Evolutionary conservation across 2,888 invertebrate genomes (phyloP).

Genomic region (Cryptocheilus praepositus): DNA sequence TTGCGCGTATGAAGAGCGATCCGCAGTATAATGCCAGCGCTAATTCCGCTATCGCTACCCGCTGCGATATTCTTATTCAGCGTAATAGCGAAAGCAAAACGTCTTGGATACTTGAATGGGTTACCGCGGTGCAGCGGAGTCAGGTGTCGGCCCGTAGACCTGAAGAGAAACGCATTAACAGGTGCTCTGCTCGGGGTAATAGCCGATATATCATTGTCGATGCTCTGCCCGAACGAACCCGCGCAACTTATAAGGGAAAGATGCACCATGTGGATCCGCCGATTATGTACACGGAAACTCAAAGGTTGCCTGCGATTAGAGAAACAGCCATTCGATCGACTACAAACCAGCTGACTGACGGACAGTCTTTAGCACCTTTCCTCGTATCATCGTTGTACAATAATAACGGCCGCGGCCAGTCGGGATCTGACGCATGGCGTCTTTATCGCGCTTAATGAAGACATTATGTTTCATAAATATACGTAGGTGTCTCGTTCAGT

Average conservation of each 20-base stretch:
- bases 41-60: slow-evolving; percentile 43
- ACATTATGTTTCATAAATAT: too few relatives aligned
- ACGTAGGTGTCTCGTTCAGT: too few relatives aligned
- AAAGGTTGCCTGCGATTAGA: slow-evolving; percentile 18
- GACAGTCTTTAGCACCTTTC: slow-evolving; percentile 1
- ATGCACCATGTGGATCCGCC: slow-evolving; percentile 15
- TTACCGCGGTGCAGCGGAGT: slow-evolving; percentile 48
- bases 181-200: slow-evolving; percentile 66
- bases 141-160: slow-evolving; percentile 60
- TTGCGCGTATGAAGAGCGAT: too few relatives aligned
- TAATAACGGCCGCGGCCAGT: too few relatives aligned
- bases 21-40: slow-evolving; percentile 25
- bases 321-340: slow-evolving; percentile 17
- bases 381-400: too few relatives aligned
- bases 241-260: slow-evolving; percentile 26
- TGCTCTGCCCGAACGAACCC: slow-evolving; percentile 44
- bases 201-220: slow-evolving; percentile 67
- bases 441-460: too few relatives aligned
- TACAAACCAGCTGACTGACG: slow-evolving; percentile 38
- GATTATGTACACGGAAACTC: not conserved
- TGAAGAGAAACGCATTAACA: slow-evolving; percentile 68
- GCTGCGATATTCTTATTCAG: slow-evolving; percentile 62
- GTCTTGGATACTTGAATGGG: slow-evolving; percentile 46
- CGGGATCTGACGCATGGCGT: too few relatives aligned
- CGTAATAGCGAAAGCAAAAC: slow-evolving; percentile 59